Evolutionary conservation across 2,888 invertebrate genomes (phyloP).

Genomic region (Dryobotodes eremita): DNA sequence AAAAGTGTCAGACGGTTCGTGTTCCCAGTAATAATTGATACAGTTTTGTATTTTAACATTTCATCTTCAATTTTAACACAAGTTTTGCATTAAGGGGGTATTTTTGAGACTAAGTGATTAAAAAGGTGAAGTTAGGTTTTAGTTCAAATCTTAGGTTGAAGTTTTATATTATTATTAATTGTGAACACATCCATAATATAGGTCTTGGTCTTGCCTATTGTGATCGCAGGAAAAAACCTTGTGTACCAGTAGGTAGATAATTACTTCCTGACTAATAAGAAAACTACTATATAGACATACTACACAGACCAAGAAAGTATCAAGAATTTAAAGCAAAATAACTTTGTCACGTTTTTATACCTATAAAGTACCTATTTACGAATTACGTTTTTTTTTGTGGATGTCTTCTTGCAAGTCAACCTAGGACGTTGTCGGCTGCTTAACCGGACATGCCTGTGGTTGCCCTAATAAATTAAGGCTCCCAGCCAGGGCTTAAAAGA

Average conservation of each 20-base stretch:
- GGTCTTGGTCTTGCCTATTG: not conserved
- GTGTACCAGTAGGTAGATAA: too few species aligned
- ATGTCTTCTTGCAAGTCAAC: too few species aligned
- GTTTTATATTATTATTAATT: not conserved
- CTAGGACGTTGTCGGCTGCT: too few species aligned
- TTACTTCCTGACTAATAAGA: not conserved
- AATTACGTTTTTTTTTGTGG: too few species aligned
- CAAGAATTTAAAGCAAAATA: not conserved
- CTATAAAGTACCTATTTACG: not conserved
- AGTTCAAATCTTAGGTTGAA: not conserved
- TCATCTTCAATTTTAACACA: constrained; percentile 17
- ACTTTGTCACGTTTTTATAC: not conserved
- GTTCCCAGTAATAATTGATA: constrained; percentile 43
- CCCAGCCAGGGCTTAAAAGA: too few species aligned
- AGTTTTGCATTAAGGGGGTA: constrained; percentile 21
- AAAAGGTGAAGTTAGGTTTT: not conserved
- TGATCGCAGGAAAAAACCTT: not conserved
- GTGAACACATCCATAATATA: not conserved
- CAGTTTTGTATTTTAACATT: constrained; percentile 15
- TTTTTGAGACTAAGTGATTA: not conserved
- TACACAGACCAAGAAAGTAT: not conserved
- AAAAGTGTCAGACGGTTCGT: constrained; percentile 44
- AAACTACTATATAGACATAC: not conserved
- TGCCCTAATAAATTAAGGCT: too few species aligned
- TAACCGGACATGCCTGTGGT: too few species aligned